Evolutionary conservation across 2,797 vertebrate species (phyloP).

Genomic region (Apogon hyalosoma): DNA sequence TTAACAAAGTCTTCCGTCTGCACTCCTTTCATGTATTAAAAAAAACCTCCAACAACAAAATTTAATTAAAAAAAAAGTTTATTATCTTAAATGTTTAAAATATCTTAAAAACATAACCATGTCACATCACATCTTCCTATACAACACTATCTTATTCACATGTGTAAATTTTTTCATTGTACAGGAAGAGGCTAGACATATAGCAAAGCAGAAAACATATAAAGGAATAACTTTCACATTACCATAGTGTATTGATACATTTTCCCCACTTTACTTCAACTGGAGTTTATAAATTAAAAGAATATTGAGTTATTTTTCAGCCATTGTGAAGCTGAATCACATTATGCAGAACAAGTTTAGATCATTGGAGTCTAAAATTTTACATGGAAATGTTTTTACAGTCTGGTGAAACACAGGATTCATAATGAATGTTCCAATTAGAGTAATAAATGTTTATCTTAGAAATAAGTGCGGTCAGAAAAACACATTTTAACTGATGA

Average conservation of each 20-base stretch:
- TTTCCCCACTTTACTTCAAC: constrained; percentile 56
- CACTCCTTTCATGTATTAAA: background rate
- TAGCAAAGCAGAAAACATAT: constrained; percentile 44
- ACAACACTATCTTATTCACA: constrained; percentile 82
- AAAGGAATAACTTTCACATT: constrained; percentile 77
- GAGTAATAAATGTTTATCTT: no score
- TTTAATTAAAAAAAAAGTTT: constrained; percentile 78
- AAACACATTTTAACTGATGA: no score
- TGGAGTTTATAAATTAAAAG: constrained; percentile 70
- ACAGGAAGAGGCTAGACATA: constrained; percentile 46
- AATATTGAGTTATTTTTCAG: constrained; percentile 11
- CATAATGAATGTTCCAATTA: no score
- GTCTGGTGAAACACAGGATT: no score
- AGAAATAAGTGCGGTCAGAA: no score
- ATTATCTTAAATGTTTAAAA: constrained; percentile 70
- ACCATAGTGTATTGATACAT: constrained; percentile 73
- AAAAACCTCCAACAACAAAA: constrained; percentile 9
- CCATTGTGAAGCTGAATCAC: no score
- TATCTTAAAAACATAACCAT: constrained; percentile 73
- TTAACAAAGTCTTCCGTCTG: background rate
- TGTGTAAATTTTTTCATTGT: constrained; percentile 60
- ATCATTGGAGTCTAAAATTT: no score
- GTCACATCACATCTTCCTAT: constrained; percentile 78
- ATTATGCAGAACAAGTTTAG: no score
- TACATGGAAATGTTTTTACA: no score